Evolutionary conservation across 2,113 vertebrate species (phyloP).

Genomic region (Fregata magnificens): DNA sequence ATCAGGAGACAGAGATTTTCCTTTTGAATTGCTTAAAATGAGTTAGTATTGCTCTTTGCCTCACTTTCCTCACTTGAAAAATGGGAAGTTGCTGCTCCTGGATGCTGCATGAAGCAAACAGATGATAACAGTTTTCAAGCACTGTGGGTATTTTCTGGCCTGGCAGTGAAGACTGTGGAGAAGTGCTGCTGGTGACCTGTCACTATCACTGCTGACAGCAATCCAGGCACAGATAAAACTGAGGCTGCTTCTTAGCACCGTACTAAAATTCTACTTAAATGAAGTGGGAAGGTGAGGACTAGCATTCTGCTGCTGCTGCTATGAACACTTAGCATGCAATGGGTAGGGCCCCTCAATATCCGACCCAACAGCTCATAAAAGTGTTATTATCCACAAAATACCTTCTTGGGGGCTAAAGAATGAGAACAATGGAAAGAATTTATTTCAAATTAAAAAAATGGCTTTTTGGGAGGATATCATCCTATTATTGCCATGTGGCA

Average conservation of each 20-base stretch:
- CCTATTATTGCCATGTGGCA: neutral
- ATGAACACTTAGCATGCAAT: neutral
- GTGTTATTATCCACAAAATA: slow-evolving; percentile 32
- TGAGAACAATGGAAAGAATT: slow-evolving; percentile 33
- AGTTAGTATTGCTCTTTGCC: neutral
- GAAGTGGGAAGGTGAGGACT: neutral
- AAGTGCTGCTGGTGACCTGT: neutral
- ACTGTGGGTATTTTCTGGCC: neutral
- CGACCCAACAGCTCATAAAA: neutral
- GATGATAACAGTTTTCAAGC: neutral
- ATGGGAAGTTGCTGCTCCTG: neutral
- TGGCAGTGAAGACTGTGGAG: neutral
- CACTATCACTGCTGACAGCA: neutral
- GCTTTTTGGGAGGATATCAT: neutral
- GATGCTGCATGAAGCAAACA: neutral
- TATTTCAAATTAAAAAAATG: neutral
- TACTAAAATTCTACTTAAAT: slow-evolving; percentile 12
- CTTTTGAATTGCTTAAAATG: neutral
- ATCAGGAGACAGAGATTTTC: neutral
- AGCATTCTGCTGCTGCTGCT: neutral
- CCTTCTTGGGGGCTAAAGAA: slow-evolving; percentile 26
- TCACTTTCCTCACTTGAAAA: neutral
- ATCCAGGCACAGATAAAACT: neutral
- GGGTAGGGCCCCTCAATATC: neutral
- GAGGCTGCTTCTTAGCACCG: neutral